A percentile compares a stretch with the other conserved stretches of the same genome.
These are phyloP conservation scores for Salticus scenicus DNA, from an alignment of 2,888 invertebrate species.

Conservation along the genomic window DNA sequence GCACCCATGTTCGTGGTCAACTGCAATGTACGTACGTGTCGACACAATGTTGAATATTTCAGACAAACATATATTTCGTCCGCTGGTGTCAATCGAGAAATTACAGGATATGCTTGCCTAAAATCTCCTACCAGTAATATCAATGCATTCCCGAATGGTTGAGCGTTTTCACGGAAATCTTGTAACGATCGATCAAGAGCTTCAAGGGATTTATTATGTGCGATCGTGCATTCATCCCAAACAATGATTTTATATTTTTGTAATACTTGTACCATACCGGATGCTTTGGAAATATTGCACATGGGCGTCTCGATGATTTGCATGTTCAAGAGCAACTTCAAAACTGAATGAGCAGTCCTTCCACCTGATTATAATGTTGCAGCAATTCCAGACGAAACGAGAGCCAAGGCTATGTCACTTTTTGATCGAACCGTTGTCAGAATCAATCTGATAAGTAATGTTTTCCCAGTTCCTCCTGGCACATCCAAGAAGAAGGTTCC, in stretches of 20 bases:
- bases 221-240: slow-evolving; percentile 58
- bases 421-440: too few relatives aligned
- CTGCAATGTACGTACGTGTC: not conserved
- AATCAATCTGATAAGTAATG: too few relatives aligned
- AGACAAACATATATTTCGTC: slow-evolving; percentile 52
- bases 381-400: too few relatives aligned
- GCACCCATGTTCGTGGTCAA: not conserved
- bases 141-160: slow-evolving; percentile 21
- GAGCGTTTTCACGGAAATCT: slow-evolving; percentile 53
- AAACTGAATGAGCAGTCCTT: slow-evolving; percentile 70
- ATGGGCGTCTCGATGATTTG: slow-evolving; percentile 70
- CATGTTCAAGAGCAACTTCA: slow-evolving; percentile 59
- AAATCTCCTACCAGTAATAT: slow-evolving; percentile 60
- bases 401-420: too few relatives aligned
- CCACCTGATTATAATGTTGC: too few relatives aligned
- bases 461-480: too few relatives aligned
- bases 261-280: slow-evolving; percentile 26
- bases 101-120: slow-evolving; percentile 44
- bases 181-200: slow-evolving; percentile 56
- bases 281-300: slow-evolving; percentile 16
- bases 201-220: slow-evolving; percentile 30
- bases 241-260: slow-evolving; percentile 43
- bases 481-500: too few relatives aligned
- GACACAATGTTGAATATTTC: slow-evolving; percentile 42
- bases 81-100: slow-evolving; percentile 47